Base-by-base conservation (phyloP, 2,797 vertebrate genomes). In the Xiphorhynchus erythropygius region DNA sequence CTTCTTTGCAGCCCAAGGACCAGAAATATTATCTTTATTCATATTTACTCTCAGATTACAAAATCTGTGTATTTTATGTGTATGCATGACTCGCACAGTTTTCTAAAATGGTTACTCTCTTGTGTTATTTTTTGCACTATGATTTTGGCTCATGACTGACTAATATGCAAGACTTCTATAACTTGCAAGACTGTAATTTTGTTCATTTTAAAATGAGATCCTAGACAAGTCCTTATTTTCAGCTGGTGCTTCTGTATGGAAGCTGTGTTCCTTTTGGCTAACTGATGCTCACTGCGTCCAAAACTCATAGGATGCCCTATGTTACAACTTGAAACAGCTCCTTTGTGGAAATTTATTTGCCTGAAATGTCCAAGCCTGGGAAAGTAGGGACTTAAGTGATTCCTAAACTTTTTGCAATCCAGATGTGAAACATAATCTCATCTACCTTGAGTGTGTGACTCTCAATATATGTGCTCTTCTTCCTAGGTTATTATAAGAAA, bases 371-470 rank as follows among this genome's bases (percentile, higher is more conserved):
- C 18, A 23, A 8, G n/a, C 19, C 10, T 25, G 6, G 16, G 28
- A 2, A 55, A 9, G 10, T 13, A 47, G 8, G 5, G 10, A 35
- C 35, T 55, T 60, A 53, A 39, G 6, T 39, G 13, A 49, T 87
- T 60, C 18, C 11, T 81, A 63, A 78, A 57, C 9, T 74, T 74
- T 22, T 75, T 84, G 24, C 28, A 67, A 35, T 28, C 28, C 19
- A 37, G 32, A 67, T 19, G 15, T n/a, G 10, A 81, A 63, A 3
- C 5, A 35, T 15, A 67, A 12, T 21, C 15, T 77, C 22, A 25
- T 21, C 10, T 71, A 14, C 13, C 27, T 7, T 4, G 4, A 32
- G 2, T n/a, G 11, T 7, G 9, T 32, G 8, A 37, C 1, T 1
- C 13, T 50, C 17, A 5, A 6, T 63, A 6, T 32, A 0, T 33